These are phyloP conservation scores for Gymnoscelis rufifasciata DNA, from an alignment of 2,888 invertebrate genomes.

Conservation along the genomic window DNA sequence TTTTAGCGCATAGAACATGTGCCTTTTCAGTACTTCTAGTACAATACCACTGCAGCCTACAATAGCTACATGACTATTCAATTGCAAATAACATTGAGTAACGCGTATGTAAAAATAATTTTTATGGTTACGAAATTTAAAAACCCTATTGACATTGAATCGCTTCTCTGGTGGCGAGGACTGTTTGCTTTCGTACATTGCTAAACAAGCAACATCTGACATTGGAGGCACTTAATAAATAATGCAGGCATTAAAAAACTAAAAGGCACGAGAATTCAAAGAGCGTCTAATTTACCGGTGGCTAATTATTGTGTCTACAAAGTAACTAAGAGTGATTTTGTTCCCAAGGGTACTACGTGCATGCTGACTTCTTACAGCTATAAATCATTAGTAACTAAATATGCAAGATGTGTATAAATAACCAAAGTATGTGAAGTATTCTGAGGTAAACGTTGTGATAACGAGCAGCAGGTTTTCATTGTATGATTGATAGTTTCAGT, in stretches of 20 bases:
- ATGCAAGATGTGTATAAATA: slow-evolving; percentile 55
- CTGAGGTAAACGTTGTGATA: slow-evolving; percentile 49
- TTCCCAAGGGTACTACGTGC: slow-evolving; percentile 59
- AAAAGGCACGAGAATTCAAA: slow-evolving; percentile 33
- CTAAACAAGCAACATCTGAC: slow-evolving; percentile 48
- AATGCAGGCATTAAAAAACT: slow-evolving; percentile 42
- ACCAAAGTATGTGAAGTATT: slow-evolving; percentile 47
- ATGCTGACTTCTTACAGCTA: slow-evolving; percentile 65
- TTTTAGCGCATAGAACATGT: slow-evolving; percentile 23
- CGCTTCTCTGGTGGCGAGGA: slow-evolving; percentile 36
- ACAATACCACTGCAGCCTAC: slow-evolving; percentile 16
- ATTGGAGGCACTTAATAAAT: slow-evolving; percentile 43
- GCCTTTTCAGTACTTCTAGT: slow-evolving; percentile 12
- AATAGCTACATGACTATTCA: slow-evolving; percentile 13
- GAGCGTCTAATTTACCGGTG: slow-evolving; percentile 40
- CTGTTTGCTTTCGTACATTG: slow-evolving; percentile 45
- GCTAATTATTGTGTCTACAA: slow-evolving; percentile 49
- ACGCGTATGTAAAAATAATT: slow-evolving; percentile 29
- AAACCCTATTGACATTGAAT: slow-evolving; percentile 43
- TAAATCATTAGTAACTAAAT: slow-evolving; percentile 58
- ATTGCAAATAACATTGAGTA: slow-evolving; percentile 23
- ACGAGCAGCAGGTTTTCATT: slow-evolving; percentile 34
- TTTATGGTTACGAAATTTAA: slow-evolving; percentile 37
- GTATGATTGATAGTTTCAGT: slow-evolving; percentile 24
- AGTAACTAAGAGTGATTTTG: slow-evolving; percentile 54